These are phyloP conservation scores for Proterorhinus semilunaris DNA, from an alignment of 2,113 vertebrate genomes.

Conservation along the genomic window DNA sequence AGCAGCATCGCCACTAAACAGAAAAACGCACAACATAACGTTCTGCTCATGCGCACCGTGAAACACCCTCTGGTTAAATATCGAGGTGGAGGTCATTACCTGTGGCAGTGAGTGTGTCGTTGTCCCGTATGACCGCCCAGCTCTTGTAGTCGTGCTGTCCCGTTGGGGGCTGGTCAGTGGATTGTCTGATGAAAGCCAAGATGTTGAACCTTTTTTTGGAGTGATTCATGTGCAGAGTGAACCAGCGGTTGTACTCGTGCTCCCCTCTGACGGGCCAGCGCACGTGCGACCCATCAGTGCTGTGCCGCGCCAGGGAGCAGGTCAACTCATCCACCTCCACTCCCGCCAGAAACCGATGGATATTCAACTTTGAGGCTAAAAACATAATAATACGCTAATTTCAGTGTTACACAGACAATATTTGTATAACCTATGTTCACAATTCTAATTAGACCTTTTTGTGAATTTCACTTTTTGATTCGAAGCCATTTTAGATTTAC, in stretches of 20 bases:
- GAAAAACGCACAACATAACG: background rate
- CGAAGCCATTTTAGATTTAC: too few relatives aligned
- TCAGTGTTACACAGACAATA: too few relatives aligned
- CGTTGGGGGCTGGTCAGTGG: conserved; percentile 30
- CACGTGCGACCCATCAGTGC: conserved; percentile 55
- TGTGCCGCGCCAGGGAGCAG: conserved; percentile 73
- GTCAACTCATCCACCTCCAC: conserved; percentile 45
- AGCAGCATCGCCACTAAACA: conserved; percentile 68
- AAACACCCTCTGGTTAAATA: background rate
- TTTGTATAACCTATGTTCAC: too few relatives aligned
- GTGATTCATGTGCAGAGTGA: conserved; percentile 65
- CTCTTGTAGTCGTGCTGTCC: conserved; percentile 30
- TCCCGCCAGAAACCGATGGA: conserved; percentile 49
- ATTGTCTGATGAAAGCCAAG: conserved; percentile 67
- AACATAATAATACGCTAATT: background rate
- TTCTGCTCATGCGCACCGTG: too few relatives aligned
- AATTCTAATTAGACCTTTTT: too few relatives aligned
- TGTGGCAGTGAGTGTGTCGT: conserved; percentile 53
- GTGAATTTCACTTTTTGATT: too few relatives aligned
- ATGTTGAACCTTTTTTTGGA: conserved; percentile 41
- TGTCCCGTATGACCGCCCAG: conserved; percentile 53
- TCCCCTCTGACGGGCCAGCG: conserved; percentile 67
- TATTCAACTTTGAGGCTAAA: conserved; percentile 57
- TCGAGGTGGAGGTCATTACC: conserved; percentile 44
- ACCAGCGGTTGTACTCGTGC: conserved; percentile 65